These are phyloP conservation scores for Ceuthmochares aereus DNA, from an alignment of 2,113 vertebrate species.

Conservation along the genomic window DNA sequence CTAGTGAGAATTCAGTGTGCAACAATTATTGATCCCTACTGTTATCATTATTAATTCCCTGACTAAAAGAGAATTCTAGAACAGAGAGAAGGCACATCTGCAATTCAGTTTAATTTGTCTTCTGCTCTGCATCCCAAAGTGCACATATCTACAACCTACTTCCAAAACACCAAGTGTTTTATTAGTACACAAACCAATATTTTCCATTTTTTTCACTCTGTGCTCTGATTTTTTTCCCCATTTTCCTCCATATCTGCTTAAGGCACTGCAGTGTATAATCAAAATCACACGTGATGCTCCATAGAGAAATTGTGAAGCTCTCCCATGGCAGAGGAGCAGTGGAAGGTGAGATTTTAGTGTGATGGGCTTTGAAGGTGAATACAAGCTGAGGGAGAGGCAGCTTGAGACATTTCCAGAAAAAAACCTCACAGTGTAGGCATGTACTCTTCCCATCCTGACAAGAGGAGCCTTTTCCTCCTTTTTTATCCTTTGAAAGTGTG, in stretches of 20 bases:
- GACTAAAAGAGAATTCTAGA: not conserved
- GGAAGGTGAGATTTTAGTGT: not conserved
- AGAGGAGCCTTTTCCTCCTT: not conserved
- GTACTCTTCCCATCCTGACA: not conserved
- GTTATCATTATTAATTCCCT: not conserved
- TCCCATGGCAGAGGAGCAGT: not conserved
- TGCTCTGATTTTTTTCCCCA: not conserved
- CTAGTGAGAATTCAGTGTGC: not conserved
- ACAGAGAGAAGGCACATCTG: not conserved
- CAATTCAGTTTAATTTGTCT: not conserved
- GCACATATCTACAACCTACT: not conserved
- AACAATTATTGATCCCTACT: not conserved
- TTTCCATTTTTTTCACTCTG: not conserved
- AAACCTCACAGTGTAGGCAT: accelerated
- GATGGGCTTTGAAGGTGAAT: not conserved
- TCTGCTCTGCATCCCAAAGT: not conserved
- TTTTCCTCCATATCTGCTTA: not conserved
- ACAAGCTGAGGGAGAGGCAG: not conserved
- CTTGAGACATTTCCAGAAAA: not conserved
- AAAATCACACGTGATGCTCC: not conserved
- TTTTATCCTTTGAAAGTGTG: not conserved
- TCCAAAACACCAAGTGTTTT: not conserved
- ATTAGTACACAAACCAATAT: not conserved
- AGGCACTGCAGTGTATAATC: not conserved
- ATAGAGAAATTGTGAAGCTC: not conserved